Evolutionary conservation across 2,888 invertebrate species (phyloP).

Genomic region (Andrena praecox): DNA sequence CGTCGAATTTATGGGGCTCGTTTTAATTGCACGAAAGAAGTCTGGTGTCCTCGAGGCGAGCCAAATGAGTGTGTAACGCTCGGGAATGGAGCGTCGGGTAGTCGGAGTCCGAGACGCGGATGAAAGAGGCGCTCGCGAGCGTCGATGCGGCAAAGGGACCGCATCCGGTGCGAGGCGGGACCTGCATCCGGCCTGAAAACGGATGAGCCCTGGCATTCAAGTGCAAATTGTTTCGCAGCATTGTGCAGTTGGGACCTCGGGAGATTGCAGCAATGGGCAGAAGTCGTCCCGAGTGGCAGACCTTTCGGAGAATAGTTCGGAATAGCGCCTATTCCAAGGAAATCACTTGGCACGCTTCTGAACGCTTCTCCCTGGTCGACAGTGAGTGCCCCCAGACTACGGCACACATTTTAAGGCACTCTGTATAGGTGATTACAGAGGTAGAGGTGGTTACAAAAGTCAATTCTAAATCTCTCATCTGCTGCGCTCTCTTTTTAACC

Average conservation of each 20-base stretch:
- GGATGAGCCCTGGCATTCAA: conserved; percentile 75
- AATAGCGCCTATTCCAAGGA: neutral
- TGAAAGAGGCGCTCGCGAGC: conserved; percentile 10
- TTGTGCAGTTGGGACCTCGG: conserved; percentile 67
- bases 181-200: conserved; percentile 75
- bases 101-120: conserved; percentile 12
- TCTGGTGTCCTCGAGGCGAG: conserved; percentile 2
- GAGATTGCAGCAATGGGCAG: conserved; percentile 51
- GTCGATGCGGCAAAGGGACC: conserved; percentile 50
- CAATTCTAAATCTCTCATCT: too few species aligned
- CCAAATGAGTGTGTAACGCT: neutral
- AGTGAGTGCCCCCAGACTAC: too few species aligned
- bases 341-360: too few species aligned
- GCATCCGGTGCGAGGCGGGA: conserved; percentile 71
- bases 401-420: too few species aligned
- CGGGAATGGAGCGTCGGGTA: neutral
- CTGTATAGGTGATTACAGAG: too few species aligned
- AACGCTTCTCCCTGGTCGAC: too few species aligned
- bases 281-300: neutral
- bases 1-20: conserved; percentile 32
- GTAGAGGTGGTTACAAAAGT: too few species aligned
- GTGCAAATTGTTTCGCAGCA: conserved; percentile 79
- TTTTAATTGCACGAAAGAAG: conserved; percentile 33
- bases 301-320: conserved; percentile 9
- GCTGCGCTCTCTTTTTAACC: too few species aligned